Conservation (phyloP, 2,888 invertebrate species). For the Rhabditoides inermis region DNA sequence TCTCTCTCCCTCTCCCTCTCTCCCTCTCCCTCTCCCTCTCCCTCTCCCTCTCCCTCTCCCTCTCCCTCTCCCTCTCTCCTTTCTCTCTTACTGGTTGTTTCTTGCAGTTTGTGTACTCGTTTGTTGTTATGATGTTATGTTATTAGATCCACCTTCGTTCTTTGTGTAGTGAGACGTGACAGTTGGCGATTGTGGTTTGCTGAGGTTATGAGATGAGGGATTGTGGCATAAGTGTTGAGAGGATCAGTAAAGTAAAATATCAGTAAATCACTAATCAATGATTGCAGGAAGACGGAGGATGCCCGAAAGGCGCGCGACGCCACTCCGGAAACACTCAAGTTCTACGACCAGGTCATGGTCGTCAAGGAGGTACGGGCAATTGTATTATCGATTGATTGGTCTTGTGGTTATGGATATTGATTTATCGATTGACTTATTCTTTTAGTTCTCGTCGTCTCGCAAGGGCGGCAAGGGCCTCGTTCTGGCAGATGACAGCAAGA, state of each 20-base stretch:
- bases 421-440: neutral
- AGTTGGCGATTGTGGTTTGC: no score
- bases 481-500: constrained; percentile 20
- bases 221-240: no score
- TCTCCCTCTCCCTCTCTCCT: no score
- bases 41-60: no score
- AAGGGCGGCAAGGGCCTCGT: constrained; percentile 34
- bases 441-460: constrained; percentile 26
- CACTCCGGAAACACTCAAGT: constrained; percentile 40
- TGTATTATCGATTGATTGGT: neutral
- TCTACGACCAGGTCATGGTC: constrained; percentile 49
- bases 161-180: no score
- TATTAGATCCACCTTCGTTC: no score
- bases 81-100: no score
- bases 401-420: neutral
- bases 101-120: no score
- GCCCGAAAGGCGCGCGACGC: constrained; percentile 41
- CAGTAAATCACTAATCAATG: neutral
- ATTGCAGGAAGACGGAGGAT: constrained; percentile 33
- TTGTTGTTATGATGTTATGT: no score
- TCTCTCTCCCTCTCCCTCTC: no score
- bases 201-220: no score
- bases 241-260: neutral
- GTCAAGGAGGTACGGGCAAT: constrained; percentile 23
- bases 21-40: no score